Base-by-base conservation (phyloP, 2,797 vertebrate genomes). In the Scyliorhinus canicula region DNA sequence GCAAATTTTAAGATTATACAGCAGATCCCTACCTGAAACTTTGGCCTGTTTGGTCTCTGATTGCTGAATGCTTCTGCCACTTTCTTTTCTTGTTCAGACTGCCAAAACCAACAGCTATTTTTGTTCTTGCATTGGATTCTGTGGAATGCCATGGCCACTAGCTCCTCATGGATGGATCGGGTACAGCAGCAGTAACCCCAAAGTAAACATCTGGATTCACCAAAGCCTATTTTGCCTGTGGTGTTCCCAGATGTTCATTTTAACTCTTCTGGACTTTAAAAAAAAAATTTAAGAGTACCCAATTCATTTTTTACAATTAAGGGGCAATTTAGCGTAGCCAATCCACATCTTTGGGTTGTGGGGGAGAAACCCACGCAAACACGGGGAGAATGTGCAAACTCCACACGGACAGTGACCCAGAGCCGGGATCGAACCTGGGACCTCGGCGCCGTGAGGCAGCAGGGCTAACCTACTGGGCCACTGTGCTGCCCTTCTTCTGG, bases 191-290 rank as follows among this genome's bases (percentile, higher is more conserved):
- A 88, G 52, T 31, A 35, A 35, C 14, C 52, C 85, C 52, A 57
- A n/a, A 88, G 85, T 88, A 88, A 88, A 88, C 31, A 88, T 88
- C 31, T 35, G 35, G 28, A 88, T 88, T 88, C 55, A 35, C 85
- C 31, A 88, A n/a, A 52, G 85, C 12, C 85, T 55, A 88, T 35
- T 88, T 57, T 57, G 57, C 85, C 52, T 57, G 31, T 19, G 63
- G 35, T 55, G 52, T 1, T 88, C 55, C 52, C 52, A 88, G 52
- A 31, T 57, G 85, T 55, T 88, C 52, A 35, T 31, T 57, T 57
- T 4, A 88, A 88, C 85, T 88, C 55, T 57, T 57, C 12, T 35
- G 52, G 40, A 88, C 26, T n/a, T n/a, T n/a, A n/a, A n/a, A n/a
- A n/a, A n/a, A n/a, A n/a, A n/a, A n/a, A n/a, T n/a, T n/a, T n/a